Evolutionary conservation across 2,888 invertebrate genomes (phyloP).

Genomic region (Cheilosia impressa): DNA sequence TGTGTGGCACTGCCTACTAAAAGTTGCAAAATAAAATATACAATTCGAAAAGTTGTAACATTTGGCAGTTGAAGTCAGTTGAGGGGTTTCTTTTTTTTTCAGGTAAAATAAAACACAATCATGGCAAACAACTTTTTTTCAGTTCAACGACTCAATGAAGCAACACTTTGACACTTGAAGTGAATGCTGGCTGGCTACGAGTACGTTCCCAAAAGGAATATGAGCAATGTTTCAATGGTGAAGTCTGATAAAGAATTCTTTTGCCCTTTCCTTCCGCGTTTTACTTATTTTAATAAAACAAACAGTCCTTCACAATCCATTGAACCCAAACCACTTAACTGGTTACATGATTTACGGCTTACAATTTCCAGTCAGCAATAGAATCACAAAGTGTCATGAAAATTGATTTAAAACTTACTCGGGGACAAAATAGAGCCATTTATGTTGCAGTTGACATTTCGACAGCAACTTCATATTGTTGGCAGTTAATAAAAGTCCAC

Average conservation of each 20-base stretch:
- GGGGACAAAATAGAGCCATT: slow-evolving; percentile 59
- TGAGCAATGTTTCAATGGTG: background rate
- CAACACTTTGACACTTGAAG: slow-evolving; percentile 25
- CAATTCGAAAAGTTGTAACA: slow-evolving; percentile 47
- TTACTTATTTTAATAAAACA: too few relatives aligned
- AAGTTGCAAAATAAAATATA: slow-evolving; percentile 42
- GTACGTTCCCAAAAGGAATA: background rate
- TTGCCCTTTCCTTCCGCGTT: too few relatives aligned
- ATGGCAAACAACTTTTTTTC: slow-evolving; percentile 47
- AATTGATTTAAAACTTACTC: slow-evolving; percentile 56
- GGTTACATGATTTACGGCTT: slow-evolving; percentile 43
- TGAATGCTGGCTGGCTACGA: slow-evolving; percentile 3
- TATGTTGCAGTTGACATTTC: slow-evolving; percentile 58
- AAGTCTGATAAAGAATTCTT: too few relatives aligned
- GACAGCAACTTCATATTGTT: slow-evolving; percentile 64
- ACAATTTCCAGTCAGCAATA: slow-evolving; percentile 28
- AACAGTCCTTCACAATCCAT: slow-evolving; percentile 31
- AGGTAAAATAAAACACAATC: slow-evolving; percentile 35
- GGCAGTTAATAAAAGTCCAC: slow-evolving; percentile 62
- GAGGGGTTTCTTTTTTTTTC: slow-evolving; percentile 8
- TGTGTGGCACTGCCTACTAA: slow-evolving; percentile 39
- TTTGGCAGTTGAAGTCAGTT: slow-evolving; percentile 7
- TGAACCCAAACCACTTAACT: slow-evolving; percentile 35
- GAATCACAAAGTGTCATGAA: slow-evolving; percentile 54
- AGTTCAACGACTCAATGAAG: slow-evolving; percentile 49